Evolutionary conservation across 2,888 invertebrate genomes (phyloP).

Genomic region (Anthophora plumipes): DNA sequence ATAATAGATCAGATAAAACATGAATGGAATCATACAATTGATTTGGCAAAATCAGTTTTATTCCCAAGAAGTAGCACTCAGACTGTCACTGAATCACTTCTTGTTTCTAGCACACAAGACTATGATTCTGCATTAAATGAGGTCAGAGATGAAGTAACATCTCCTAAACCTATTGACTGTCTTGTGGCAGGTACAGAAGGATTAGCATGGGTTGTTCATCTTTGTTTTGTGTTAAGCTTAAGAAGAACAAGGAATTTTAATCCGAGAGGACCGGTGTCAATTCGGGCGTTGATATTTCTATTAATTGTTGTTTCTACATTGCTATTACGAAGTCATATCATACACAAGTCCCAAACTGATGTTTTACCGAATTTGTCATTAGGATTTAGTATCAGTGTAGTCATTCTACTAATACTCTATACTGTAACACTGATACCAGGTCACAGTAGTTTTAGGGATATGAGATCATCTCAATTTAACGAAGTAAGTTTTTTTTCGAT

Average conservation of each 20-base stretch:
- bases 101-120: constrained; percentile 11
- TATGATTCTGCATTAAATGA: constrained; percentile 24
- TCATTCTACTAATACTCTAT: constrained; percentile 89
- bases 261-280: constrained; percentile 90
- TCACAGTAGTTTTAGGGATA: constrained; percentile 77
- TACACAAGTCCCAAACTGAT: constrained; percentile 75
- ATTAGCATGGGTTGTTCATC: constrained; percentile 93
- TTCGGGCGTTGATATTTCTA: constrained; percentile 88
- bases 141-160: constrained; percentile 84
- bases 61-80: constrained; percentile 60
- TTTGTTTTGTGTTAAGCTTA: constrained; percentile 90
- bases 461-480: constrained; percentile 79
- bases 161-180: constrained; percentile 88
- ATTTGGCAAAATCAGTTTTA: constrained; percentile 73
- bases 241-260: constrained; percentile 88
- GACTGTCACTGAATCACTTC: constrained; percentile 16
- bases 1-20: constrained; percentile 64
- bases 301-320: constrained; percentile 87
- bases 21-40: constrained; percentile 63
- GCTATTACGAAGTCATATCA: constrained; percentile 87
- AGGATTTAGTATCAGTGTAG: constrained; percentile 87
- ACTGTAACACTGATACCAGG: constrained; percentile 90
- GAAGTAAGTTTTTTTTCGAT: constrained; percentile 57
- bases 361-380: constrained; percentile 84
- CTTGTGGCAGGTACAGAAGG: constrained; percentile 90